Base-by-base conservation (phyloP, 2,113 vertebrate species). In the Dolichallabes microphthalmus region DNA sequence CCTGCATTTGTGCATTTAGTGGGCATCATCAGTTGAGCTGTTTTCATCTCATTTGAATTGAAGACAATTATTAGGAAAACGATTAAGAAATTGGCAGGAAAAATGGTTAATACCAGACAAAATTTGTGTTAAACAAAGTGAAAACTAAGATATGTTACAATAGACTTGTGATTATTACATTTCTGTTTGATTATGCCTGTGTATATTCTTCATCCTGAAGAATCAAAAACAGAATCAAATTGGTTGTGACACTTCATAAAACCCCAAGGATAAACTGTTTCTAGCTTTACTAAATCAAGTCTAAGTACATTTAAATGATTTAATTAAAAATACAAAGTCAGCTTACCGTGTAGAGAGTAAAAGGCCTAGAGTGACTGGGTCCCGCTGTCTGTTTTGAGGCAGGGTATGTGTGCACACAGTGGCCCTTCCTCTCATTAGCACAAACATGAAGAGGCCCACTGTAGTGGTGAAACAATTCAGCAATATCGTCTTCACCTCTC, bases 251-350 rank as follows among this genome's bases (percentile, higher is more conserved):
- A 87, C 86, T 85, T 53, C 45, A 80, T 73, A 76, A 78, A 81
- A 39, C 88, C 83, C 80, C 74, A 84, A 85, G 81, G 80, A 87
- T 86, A 85, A 85, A 81, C 81, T 78, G 63, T 71, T 88, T 86
- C 85, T 88, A 81, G 84, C 88, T 90, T 89, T 77, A 79, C 81
- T 80, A 73, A 89, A 69, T 82, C 85, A 89, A 86, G 82, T 88
- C 86, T 83, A 80, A 87, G 71, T 86, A 85, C 45, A 86, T 82
- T 90, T 90, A 61, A 84, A 82, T 85, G 83, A 87, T 88, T 90
- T 86, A 87, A 87, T 89, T 88, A 89, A 89, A 89, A 87, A 85
- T 84, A 88, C 86, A 86, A 89, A 88, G 82, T 57, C 80, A 77
- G 61, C 84, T 79, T 80, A 81, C 63, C 53, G 32, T 79, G 32